Base-by-base conservation (phyloP, 2,797 vertebrate species). In the Eurystomus glaucurus region DNA sequence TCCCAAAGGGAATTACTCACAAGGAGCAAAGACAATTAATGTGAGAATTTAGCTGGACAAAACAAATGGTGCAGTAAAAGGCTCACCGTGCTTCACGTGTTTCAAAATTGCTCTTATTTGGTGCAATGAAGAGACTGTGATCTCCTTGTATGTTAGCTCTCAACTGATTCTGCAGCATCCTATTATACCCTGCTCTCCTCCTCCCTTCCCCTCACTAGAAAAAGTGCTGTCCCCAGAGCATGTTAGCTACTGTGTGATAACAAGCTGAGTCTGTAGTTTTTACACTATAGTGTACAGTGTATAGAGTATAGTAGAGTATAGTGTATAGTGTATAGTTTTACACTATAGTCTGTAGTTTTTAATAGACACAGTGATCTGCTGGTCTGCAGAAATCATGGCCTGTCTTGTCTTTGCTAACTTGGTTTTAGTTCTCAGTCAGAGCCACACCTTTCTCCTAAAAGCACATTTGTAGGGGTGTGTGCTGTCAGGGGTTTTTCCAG, bases 11-110 rank as follows among this genome's bases (percentile, higher is more conserved):
- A 95, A 68, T 97, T 92, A 45, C 70, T 91, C 70, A 70, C 55
- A 80, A 83, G 69, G 81, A 91, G 43, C 80, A 54, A 91, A 90
- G 91, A 95, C 85, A 76, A 94, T 96, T 91, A 95, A 90, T 90
- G 82, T 52, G 75, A 94, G 87, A 94, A 94, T 92, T 88, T 95
- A 96, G 48, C 68, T 1, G 93, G 95, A 90, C 93, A 94, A 93
- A 95, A 95, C 97, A 96, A 93, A 96, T 97, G 95, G 93, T 95
- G 78, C 68, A 85, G 68, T 20, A 83, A 95, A 88, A 91, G 50
- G 61, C 57, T 91, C 45, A 25, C 82, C 89, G 52, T 55, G 28
- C 88, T 94, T 95, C 52, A 41, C 64, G 75, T 89, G 78, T 66
- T 96, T 95, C 76, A 82, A 78, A 95, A 93, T 60, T 88, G 93